Percentiles rank a stretch among this genome's conserved stretches.
Conservation (phyloP, 2,888 invertebrate species). For the Myopa tessellatipennis region DNA sequence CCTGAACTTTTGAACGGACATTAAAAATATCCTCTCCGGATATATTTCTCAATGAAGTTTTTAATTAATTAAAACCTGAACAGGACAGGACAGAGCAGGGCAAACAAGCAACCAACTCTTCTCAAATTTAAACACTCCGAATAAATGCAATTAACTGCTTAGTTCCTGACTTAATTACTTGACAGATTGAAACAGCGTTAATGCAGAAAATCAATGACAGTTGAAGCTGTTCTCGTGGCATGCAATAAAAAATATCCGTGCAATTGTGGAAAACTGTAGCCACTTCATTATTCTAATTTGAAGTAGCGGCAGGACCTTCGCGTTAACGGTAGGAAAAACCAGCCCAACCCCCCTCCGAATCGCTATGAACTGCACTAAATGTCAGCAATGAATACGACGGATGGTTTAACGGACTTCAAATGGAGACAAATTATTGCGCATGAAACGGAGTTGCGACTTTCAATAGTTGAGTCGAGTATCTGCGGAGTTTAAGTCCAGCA, state of each 20-base stretch:
- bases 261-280: conserved; percentile 6
- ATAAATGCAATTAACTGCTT: conserved; percentile 19
- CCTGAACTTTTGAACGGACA: no score
- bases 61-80: no score
- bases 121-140: conserved; percentile 10
- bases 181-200: conserved; percentile 30
- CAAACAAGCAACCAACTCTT: not conserved
- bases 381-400: not conserved
- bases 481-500: conserved; percentile 26
- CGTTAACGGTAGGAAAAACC: not conserved
- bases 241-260: not conserved
- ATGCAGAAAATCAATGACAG: conserved; percentile 40
- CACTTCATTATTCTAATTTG: conserved; percentile 18
- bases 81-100: no score
- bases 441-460: conserved; percentile 25
- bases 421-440: conserved; percentile 24
- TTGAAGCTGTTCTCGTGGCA: not conserved
- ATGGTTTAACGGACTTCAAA: not conserved
- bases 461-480: conserved; percentile 22
- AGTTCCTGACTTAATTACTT: conserved; percentile 28
- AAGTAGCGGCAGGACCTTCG: not conserved
- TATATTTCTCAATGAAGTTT: no score
- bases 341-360: not conserved
- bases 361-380: not conserved
- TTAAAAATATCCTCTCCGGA: no score